Evolutionary conservation across 2,797 vertebrate species (phyloP).

Genomic region (Aplochiton taeniatus): DNA sequence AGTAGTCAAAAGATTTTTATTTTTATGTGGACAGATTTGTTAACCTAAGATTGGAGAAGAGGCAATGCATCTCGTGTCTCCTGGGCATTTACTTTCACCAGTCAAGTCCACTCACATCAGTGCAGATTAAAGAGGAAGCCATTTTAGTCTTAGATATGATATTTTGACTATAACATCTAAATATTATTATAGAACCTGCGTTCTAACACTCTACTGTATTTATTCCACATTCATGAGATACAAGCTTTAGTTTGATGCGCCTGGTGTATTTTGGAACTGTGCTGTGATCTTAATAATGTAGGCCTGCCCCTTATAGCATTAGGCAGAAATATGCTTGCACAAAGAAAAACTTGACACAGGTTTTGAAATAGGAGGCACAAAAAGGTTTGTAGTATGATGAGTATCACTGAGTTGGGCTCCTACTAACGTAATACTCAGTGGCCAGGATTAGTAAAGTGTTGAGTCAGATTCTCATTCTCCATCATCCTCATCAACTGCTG

Average conservation of each 20-base stretch:
- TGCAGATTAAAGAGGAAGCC: slow-evolving; percentile 17
- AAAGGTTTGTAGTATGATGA: slow-evolving; percentile 43
- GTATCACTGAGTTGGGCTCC: slow-evolving; percentile 45
- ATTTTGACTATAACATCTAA: too few species aligned
- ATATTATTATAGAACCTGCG: too few species aligned
- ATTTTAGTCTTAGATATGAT: neutral
- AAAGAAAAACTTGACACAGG: slow-evolving; percentile 21
- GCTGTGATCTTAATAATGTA: too few species aligned
- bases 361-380: slow-evolving; percentile 21
- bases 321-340: slow-evolving; percentile 8
- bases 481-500: slow-evolving; percentile 41
- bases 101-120: slow-evolving; percentile 37
- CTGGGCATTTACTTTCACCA: slow-evolving; percentile 15
- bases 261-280: too few species aligned
- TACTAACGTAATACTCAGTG: slow-evolving; percentile 61
- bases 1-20: slow-evolving; percentile 39
- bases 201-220: too few species aligned
- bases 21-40: slow-evolving; percentile 47
- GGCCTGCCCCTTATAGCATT: neutral
- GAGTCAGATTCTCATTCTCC: slow-evolving; percentile 54
- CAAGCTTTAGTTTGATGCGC: slow-evolving; percentile 4
- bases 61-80: slow-evolving; percentile 33
- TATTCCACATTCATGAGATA: too few species aligned
- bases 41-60: slow-evolving; percentile 37
- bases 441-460: slow-evolving; percentile 66